Conservation (phyloP, 2,888 invertebrate genomes). For the Cerceris ruficornis region DNA sequence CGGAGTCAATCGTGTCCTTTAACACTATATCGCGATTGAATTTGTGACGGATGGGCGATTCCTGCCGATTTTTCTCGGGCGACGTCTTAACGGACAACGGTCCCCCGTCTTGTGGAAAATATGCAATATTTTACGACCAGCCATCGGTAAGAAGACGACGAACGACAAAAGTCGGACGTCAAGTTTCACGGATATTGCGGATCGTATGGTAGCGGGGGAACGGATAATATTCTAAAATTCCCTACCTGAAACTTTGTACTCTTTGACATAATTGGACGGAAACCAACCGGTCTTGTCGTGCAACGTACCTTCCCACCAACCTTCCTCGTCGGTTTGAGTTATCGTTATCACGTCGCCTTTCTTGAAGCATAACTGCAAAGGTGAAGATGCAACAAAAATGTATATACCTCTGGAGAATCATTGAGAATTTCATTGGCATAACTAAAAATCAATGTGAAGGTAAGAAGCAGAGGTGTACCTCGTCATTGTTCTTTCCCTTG, state of each 20-base stretch:
- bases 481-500: constrained; percentile 98
- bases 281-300: constrained; percentile 99
- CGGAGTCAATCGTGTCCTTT: constrained; percentile 95
- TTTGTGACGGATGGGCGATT: constrained; percentile 83
- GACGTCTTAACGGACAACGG: constrained; percentile 86
- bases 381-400: too few relatives aligned
- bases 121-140: neutral
- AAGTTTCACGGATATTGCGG: too few relatives aligned
- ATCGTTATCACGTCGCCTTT: constrained; percentile 98
- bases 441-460: neutral
- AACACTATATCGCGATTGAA: constrained; percentile 93
- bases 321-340: constrained; percentile 97
- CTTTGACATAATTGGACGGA: constrained; percentile 98
- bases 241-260: constrained; percentile 86
- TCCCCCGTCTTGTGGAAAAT: constrained; percentile 81
- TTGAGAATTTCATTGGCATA: neutral
- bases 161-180: too few relatives aligned
- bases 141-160: neutral
- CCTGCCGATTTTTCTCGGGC: constrained; percentile 85
- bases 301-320: constrained; percentile 99
- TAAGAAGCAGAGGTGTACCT: constrained; percentile 84
- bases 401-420: too few relatives aligned
- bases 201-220: neutral
- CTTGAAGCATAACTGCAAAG: constrained; percentile 91
- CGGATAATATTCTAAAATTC: neutral